Evolutionary conservation across 2,797 vertebrate genomes (phyloP).

Genomic region (Pampus argenteus): DNA sequence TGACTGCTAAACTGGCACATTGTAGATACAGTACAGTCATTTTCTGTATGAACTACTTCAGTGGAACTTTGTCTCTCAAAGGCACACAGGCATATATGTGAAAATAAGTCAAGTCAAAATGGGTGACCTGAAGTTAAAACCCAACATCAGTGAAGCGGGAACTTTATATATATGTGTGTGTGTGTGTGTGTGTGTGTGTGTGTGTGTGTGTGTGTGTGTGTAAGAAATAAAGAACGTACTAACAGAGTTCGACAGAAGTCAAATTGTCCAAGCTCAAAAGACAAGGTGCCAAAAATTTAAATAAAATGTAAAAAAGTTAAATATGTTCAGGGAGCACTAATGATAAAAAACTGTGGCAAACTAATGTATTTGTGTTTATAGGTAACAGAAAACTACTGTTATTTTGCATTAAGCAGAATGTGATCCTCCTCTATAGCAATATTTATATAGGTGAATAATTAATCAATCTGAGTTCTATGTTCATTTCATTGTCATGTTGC

Average conservation of each 20-base stretch:
- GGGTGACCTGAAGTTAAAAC: not conserved
- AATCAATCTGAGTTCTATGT: not conserved
- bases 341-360: not conserved
- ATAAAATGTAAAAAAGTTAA: not conserved
- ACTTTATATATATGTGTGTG: conserved; percentile 1
- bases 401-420: not conserved
- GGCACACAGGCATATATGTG: not conserved
- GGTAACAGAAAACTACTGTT: not conserved
- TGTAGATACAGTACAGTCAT: conserved; percentile 12
- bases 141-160: not conserved
- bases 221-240: not conserved
- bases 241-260: not conserved
- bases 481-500: not conserved
- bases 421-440: not conserved
- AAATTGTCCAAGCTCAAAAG: not conserved
- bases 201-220: too few relatives aligned
- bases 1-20: not conserved
- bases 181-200: not conserved
- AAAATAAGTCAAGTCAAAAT: not conserved
- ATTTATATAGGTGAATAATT: not conserved
- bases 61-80: conserved; percentile 5
- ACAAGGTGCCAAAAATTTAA: not conserved
- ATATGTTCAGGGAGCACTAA: not conserved
- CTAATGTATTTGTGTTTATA: not conserved
- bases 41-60: not conserved